Conservation (phyloP, 2,797 vertebrate species). For the Hapalemur alaotrensis region DNA sequence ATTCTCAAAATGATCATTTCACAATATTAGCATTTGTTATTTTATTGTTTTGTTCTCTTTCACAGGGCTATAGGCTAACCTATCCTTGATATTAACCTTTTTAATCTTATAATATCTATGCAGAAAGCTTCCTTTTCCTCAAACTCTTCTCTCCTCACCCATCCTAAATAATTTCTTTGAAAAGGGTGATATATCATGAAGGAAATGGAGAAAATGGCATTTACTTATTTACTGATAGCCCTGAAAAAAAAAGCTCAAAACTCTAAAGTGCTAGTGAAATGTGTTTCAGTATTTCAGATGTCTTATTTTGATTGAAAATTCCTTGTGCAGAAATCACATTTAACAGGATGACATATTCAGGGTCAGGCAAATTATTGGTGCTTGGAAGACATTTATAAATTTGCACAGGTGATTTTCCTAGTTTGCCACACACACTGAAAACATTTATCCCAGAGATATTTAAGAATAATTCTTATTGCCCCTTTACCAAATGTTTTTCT, state of each 20-base stretch:
- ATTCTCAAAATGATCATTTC: neutral
- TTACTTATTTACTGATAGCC: neutral
- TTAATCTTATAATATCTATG: neutral
- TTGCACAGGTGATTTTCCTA: neutral
- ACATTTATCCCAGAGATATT: neutral
- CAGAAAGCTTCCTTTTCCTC: neutral
- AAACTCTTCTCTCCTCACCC: neutral
- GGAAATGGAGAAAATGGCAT: constrained; percentile 2
- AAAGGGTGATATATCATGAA: neutral
- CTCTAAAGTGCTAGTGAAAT: neutral
- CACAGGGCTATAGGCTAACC: neutral
- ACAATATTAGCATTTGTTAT: neutral
- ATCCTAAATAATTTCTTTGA: constrained; percentile 42
- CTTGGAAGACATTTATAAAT: neutral
- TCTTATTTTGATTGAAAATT: constrained; percentile 23
- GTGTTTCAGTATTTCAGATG: neutral
- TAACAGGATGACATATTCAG: constrained; percentile 3
- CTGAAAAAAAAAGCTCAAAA: neutral
- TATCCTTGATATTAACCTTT: neutral
- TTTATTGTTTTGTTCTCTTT: neutral
- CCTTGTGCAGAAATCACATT: neutral
- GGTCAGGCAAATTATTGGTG: neutral
- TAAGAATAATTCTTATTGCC: neutral
- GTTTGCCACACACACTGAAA: neutral
- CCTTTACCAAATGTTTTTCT: neutral